phyloP scores from a whole-genome alignment of 2,113 vertebrate genomes.

The Acrocephalus arundinaceus region DNA sequence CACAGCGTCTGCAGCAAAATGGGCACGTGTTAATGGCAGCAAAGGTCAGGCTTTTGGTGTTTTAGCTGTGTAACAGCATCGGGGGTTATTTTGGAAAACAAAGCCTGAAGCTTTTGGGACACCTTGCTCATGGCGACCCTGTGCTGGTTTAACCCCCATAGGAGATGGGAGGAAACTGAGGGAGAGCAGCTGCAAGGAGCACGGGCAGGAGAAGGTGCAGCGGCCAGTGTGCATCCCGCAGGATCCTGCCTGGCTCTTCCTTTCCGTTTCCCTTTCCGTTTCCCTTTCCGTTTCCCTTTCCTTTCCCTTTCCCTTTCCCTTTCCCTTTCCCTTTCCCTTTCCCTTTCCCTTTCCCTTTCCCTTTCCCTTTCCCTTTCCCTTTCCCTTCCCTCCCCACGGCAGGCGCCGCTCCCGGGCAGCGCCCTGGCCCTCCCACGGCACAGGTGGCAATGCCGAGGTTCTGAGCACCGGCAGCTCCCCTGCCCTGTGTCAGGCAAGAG shows the following conservation, averaged over 20 bases:
- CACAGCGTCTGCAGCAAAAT: background rate
- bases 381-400: background rate
- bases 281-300: background rate
- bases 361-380: background rate
- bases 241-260: background rate
- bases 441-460: background rate
- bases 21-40: background rate
- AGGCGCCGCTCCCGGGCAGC: background rate
- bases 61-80: background rate
- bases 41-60: background rate
- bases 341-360: background rate
- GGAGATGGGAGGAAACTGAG: background rate
- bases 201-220: accelerated
- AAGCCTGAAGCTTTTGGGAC: background rate
- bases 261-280: no score
- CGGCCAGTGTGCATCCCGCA: background rate
- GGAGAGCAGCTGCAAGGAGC: background rate
- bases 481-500: background rate
- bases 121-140: background rate
- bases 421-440: background rate
- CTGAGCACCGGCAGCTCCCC: background rate
- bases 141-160: background rate
- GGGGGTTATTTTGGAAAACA: background rate
- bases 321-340: no score
- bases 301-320: background rate